A percentile compares a stretch with the other conserved stretches of the same genome.
Conservation (phyloP, 1,140 invertebrate genomes). For the Trachymyrmex septentrionalis region DNA sequence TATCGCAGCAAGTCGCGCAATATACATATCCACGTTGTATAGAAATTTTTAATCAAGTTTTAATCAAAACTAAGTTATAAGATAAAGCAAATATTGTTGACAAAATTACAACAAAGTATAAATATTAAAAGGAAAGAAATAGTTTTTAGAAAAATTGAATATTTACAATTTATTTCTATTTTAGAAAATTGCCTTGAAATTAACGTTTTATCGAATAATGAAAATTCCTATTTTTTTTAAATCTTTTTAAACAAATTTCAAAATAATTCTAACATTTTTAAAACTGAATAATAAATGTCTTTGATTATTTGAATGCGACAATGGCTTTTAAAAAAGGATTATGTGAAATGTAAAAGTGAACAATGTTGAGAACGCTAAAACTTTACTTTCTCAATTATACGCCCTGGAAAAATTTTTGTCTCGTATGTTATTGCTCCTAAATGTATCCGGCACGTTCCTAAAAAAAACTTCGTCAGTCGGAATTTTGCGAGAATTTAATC, state of each 20-base stretch:
- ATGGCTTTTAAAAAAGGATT: conserved; percentile 5
- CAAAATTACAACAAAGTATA: no score
- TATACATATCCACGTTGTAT: neutral
- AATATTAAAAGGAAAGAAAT: neutral
- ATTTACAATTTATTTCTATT: neutral
- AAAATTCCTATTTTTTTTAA: neutral
- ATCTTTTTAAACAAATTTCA: no score
- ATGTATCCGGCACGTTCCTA: conserved; percentile 54
- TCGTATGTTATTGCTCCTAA: conserved; percentile 47
- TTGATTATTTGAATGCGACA: neutral
- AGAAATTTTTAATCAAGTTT: neutral
- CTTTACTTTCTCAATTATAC: conserved; percentile 27
- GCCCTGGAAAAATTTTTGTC: conserved; percentile 49
- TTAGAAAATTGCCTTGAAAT: neutral
- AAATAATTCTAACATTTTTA: neutral
- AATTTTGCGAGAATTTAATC: conserved; percentile 63
- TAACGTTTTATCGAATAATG: neutral
- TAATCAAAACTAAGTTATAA: neutral
- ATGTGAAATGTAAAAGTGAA: conserved; percentile 32
- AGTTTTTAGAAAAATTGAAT: neutral
- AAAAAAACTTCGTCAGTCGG: conserved; percentile 58
- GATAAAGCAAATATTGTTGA: neutral
- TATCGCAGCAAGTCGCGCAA: neutral
- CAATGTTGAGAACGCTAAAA: conserved; percentile 24
- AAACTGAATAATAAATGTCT: conserved; percentile 22